phyloP scores from a whole-genome alignment of 2,797 vertebrate species.

The Sphenopsis melanotis region DNA sequence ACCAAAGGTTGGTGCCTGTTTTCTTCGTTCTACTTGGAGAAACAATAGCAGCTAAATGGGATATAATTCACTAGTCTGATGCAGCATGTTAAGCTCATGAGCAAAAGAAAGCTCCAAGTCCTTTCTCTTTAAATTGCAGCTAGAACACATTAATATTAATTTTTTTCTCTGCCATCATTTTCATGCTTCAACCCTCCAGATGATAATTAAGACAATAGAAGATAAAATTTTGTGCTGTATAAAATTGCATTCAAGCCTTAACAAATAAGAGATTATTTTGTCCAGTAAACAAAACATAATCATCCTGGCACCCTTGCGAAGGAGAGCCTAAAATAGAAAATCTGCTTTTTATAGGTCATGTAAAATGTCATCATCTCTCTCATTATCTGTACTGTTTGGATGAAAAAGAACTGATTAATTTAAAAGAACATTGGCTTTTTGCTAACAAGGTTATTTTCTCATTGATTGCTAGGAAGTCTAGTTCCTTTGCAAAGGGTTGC shows the following conservation, averaged over 20 bases:
- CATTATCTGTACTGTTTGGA: slow-evolving; percentile 52
- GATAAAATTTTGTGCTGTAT: slow-evolving; percentile 51
- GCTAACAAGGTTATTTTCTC: slow-evolving; percentile 59
- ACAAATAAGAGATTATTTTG: slow-evolving; percentile 63
- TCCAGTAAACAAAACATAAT: slow-evolving; percentile 63
- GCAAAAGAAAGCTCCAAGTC: slow-evolving; percentile 1
- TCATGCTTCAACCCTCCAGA: slow-evolving; percentile 50
- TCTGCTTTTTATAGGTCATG: slow-evolving; percentile 48
- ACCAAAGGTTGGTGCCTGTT: neutral
- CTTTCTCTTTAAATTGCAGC: slow-evolving; percentile 38
- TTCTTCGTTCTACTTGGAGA: neutral
- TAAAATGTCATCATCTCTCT: slow-evolving; percentile 44
- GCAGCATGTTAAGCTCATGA: neutral
- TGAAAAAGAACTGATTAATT: slow-evolving; percentile 61
- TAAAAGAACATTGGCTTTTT: slow-evolving; percentile 58
- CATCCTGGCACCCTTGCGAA: slow-evolving; percentile 30
- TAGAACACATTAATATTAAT: slow-evolving; percentile 52
- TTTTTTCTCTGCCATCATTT: neutral
- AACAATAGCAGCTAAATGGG: neutral
- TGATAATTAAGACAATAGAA: slow-evolving; percentile 67
- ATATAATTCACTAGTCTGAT: neutral
- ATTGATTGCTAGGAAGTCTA: slow-evolving; percentile 47
- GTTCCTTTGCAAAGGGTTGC: slow-evolving; percentile 28
- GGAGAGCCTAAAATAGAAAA: slow-evolving; percentile 52
- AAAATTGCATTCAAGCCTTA: slow-evolving; percentile 34